A percentile compares a stretch with the other conserved stretches of the same genome.
phyloP scores from a whole-genome alignment of 2,797 vertebrate genomes.

The Smutsia gigantea region DNA sequence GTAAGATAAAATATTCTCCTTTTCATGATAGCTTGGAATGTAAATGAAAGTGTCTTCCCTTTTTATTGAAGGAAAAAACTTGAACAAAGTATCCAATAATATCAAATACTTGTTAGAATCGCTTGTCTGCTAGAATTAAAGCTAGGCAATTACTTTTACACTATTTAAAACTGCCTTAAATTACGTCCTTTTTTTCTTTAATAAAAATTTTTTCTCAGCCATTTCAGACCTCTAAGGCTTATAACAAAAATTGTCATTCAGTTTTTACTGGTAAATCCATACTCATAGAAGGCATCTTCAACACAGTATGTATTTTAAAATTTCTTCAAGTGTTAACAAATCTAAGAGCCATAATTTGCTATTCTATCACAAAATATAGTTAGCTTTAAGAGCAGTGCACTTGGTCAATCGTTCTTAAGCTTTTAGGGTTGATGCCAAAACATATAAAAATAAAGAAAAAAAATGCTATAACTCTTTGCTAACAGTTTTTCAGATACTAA shows the following conservation, averaged over 20 bases:
- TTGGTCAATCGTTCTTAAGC: conserved; percentile 68
- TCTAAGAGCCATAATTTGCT: conserved; percentile 72
- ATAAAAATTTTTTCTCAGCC: conserved; percentile 51
- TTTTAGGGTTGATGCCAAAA: conserved; percentile 69
- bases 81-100: conserved; percentile 46
- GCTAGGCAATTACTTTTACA: conserved; percentile 70
- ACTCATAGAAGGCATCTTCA: conserved; percentile 59
- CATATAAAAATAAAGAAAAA: conserved; percentile 54
- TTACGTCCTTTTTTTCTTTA: conserved; percentile 46
- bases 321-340: conserved; percentile 68
- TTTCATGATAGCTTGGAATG: conserved; percentile 71
- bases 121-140: conserved; percentile 64
- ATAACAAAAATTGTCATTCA: conserved; percentile 49
- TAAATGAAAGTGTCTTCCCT: conserved; percentile 62
- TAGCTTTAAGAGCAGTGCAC: conserved; percentile 66
- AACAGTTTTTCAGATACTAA: conserved; percentile 57
- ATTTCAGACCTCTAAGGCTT: conserved; percentile 63
- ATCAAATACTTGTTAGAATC: conserved; percentile 60
- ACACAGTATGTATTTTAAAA: conserved; percentile 67
- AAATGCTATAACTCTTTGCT: conserved; percentile 20
- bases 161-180: conserved; percentile 68
- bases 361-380: conserved; percentile 65
- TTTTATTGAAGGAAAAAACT: conserved; percentile 37
- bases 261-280: conserved; percentile 61
- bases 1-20: conserved; percentile 46